These are phyloP conservation scores for Aphodius sticticus DNA, from an alignment of 2,888 invertebrate species.

Conservation along the genomic window DNA sequence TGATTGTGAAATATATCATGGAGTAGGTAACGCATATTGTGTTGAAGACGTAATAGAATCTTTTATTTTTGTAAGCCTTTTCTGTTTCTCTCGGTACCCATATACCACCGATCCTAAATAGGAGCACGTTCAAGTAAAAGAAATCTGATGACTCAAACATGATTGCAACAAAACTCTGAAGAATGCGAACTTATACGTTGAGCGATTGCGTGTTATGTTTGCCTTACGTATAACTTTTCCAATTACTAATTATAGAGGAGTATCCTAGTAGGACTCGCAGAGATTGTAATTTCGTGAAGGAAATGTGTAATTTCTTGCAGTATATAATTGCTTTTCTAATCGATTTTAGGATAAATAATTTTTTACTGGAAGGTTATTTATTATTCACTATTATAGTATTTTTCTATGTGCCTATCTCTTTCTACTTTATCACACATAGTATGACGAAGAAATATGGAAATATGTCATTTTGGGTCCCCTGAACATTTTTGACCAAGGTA, in stretches of 20 bases:
- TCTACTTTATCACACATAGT: no score
- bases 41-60: slow-evolving; percentile 37
- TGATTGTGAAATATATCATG: slow-evolving; percentile 42
- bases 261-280: not conserved
- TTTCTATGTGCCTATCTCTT: not conserved
- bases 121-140: slow-evolving; percentile 42
- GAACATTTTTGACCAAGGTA: no score
- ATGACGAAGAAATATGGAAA: no score
- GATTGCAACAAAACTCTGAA: slow-evolving; percentile 35
- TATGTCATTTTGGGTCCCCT: no score
- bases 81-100: slow-evolving; percentile 37
- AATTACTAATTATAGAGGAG: not conserved
- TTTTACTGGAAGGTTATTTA: not conserved
- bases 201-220: not conserved
- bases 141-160: slow-evolving; percentile 37
- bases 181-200: not conserved
- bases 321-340: not conserved
- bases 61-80: slow-evolving; percentile 30
- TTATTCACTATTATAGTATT: no score
- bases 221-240: not conserved
- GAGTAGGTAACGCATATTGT: slow-evolving; percentile 39
- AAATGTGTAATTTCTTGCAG: not conserved
- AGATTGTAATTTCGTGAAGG: not conserved
- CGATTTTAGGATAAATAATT: not conserved
- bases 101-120: slow-evolving; percentile 43